Conservation (phyloP, 2,888 invertebrate genomes). For the Anorthoa munda region DNA sequence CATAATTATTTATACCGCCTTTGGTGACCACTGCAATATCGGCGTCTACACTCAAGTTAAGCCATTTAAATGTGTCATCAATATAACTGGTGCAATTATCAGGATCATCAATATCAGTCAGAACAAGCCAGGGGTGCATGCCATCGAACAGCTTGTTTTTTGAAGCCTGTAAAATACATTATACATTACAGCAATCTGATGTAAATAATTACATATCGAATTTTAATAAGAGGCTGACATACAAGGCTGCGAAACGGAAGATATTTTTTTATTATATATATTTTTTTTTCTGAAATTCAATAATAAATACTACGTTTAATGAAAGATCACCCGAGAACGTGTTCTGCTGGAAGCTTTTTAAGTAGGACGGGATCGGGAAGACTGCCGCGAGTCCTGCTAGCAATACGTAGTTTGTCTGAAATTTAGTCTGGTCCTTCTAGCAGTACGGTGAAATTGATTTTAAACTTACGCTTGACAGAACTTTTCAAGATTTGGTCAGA, state of each 20-base stretch:
- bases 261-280: too few relatives aligned
- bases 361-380: neutral
- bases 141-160: constrained; percentile 74
- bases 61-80: constrained; percentile 66
- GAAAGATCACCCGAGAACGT: too few relatives aligned
- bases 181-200: neutral
- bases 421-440: neutral
- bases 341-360: too few relatives aligned
- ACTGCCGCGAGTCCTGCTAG: neutral
- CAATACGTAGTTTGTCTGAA: neutral
- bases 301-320: too few relatives aligned
- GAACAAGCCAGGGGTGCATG: constrained; percentile 79
- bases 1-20: constrained; percentile 66
- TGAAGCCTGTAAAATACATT: constrained; percentile 77
- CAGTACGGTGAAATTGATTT: neutral
- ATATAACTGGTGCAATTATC: constrained; percentile 50
- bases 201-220: neutral
- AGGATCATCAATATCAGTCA: constrained; percentile 47
- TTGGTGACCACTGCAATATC: constrained; percentile 74
- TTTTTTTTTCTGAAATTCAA: neutral
- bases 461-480: neutral
- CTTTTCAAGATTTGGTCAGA: too few relatives aligned
- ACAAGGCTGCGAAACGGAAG: neutral
- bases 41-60: constrained; percentile 82
- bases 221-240: neutral